Conservation (phyloP, 2,888 invertebrate species). For the Volucella bombylans region DNA sequence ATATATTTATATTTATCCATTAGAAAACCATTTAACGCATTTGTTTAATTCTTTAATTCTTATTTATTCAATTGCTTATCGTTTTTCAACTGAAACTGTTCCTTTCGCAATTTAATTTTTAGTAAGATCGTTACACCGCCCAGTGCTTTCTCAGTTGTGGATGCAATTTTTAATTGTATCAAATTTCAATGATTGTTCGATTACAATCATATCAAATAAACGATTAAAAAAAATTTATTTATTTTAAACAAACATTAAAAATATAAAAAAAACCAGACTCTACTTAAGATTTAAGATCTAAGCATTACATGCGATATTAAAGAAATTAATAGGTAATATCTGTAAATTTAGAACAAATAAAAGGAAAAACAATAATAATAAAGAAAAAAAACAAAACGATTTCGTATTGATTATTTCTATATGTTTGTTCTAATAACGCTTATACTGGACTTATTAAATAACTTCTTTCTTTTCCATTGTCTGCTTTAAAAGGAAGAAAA, state of each 20-base stretch:
- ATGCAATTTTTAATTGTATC: neutral
- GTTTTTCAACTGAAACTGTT: too few species aligned
- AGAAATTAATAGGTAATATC: slow-evolving; percentile 35
- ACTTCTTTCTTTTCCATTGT: slow-evolving; percentile 33
- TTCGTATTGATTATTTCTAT: slow-evolving; percentile 39
- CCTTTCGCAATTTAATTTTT: too few species aligned
- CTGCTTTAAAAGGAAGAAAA: slow-evolving; percentile 30
- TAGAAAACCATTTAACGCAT: too few species aligned
- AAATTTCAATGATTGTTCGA: slow-evolving; percentile 43
- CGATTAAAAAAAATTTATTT: slow-evolving; percentile 31
- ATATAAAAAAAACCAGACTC: slow-evolving; percentile 44
- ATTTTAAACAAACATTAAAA: slow-evolving; percentile 42
- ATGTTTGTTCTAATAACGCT: slow-evolving; percentile 44
- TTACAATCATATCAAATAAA: slow-evolving; percentile 64
- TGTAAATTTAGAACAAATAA: slow-evolving; percentile 55
- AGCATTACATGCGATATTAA: slow-evolving; percentile 65
- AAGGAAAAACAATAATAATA: neutral
- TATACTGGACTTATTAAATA: slow-evolving; percentile 39
- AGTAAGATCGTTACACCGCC: too few species aligned
- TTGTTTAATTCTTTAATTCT: too few species aligned
- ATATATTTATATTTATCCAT: too few species aligned
- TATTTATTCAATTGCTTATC: too few species aligned
- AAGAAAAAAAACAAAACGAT: neutral
- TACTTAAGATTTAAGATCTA: slow-evolving; percentile 47
- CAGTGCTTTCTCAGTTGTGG: neutral